A percentile compares a stretch with the other conserved stretches of the same genome.
Conservation (phyloP, 2,888 invertebrate species). For the Habrosyne pyritoides region DNA sequence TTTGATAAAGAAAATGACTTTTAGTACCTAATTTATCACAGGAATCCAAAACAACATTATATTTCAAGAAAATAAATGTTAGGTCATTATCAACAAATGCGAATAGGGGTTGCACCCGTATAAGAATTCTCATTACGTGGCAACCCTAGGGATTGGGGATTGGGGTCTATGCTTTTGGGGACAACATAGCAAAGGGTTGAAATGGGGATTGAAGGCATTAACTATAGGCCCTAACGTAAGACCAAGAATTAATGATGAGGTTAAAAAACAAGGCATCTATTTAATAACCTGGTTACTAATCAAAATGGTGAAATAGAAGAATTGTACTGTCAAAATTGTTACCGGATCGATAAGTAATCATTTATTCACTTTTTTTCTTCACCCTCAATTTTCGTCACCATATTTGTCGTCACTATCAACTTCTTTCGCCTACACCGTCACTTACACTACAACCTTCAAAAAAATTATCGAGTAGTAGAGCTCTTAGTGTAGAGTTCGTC, state of each 20-base stretch:
- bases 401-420: too few relatives aligned
- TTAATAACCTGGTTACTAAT: too few relatives aligned
- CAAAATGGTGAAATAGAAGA: too few relatives aligned
- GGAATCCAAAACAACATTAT: slow-evolving; percentile 12
- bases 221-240: slow-evolving; percentile 14
- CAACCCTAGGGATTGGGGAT: slow-evolving; percentile 23
- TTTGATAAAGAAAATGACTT: neutral
- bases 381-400: too few relatives aligned
- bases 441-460: too few relatives aligned
- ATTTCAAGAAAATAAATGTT: slow-evolving; percentile 41
- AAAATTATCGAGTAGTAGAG: too few relatives aligned
- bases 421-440: too few relatives aligned
- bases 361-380: too few relatives aligned
- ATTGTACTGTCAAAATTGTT: too few relatives aligned
- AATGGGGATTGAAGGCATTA: slow-evolving; percentile 17
- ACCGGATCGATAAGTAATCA: too few relatives aligned
- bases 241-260: neutral
- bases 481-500: too few relatives aligned
- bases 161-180: slow-evolving; percentile 16
- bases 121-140: slow-evolving; percentile 60
- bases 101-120: slow-evolving; percentile 31
- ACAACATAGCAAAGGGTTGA: slow-evolving; percentile 15
- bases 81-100: slow-evolving; percentile 48
- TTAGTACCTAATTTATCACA: neutral
- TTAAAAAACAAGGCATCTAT: too few relatives aligned